Percentiles rank a stretch among this genome's conserved stretches.
phyloP scores from a whole-genome alignment of 2,888 invertebrate genomes.

The Meiosimyza platycephala region DNA sequence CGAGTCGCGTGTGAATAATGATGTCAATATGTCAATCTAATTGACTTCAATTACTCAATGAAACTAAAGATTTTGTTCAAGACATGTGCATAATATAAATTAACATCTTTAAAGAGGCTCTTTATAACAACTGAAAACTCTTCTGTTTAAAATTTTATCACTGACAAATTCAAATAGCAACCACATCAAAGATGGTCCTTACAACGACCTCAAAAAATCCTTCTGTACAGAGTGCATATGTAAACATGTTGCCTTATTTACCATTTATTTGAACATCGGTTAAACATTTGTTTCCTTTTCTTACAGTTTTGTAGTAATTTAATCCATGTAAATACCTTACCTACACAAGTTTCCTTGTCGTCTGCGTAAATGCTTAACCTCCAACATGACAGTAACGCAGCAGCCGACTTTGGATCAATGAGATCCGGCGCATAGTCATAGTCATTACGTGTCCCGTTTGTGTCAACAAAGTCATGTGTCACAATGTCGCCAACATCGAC shows the following conservation, averaged over 20 bases:
- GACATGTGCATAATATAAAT: too few species aligned
- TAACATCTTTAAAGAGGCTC: too few species aligned
- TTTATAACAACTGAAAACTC: too few species aligned
- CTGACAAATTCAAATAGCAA: too few species aligned
- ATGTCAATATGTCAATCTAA: constrained; percentile 27
- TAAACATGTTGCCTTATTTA: background rate
- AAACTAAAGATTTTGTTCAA: background rate
- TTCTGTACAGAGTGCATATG: background rate
- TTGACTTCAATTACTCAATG: constrained; percentile 24
- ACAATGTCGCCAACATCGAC: constrained; percentile 51
- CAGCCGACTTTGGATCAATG: constrained; percentile 13
- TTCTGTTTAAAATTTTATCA: too few species aligned
- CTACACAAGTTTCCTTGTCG: constrained; percentile 11
- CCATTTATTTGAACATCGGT: background rate
- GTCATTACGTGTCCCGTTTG: constrained; percentile 36
- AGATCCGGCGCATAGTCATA: background rate
- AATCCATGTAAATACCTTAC: constrained; percentile 25
- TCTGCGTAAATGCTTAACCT: background rate
- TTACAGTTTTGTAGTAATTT: constrained; percentile 2
- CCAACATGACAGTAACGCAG: background rate
- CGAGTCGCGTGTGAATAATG: background rate
- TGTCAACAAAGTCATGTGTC: constrained; percentile 61
- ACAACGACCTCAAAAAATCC: background rate
- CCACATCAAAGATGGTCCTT: too few species aligned
- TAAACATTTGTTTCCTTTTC: background rate